phyloP scores from a whole-genome alignment of 2,113 vertebrate species.

The Nothocercus nigrocapillus region DNA sequence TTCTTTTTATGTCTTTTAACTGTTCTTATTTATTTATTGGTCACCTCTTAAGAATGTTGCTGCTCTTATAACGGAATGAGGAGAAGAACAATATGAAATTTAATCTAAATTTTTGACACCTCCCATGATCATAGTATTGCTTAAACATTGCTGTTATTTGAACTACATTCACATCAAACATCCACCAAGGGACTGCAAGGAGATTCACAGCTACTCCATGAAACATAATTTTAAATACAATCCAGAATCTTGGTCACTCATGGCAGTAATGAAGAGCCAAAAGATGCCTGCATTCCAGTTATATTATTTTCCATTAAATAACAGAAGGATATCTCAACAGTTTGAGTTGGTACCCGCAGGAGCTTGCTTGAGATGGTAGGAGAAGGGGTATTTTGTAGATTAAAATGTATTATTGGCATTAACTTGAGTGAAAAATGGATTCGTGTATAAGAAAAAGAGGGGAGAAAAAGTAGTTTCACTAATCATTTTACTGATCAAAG shows the following conservation, averaged over 20 bases:
- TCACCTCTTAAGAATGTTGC: background rate
- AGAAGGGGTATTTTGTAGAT: slow-evolving; percentile 56
- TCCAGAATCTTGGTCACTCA: background rate
- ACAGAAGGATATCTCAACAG: background rate
- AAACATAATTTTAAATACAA: slow-evolving; percentile 18
- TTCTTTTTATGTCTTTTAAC: background rate
- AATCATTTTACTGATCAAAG: slow-evolving; percentile 74
- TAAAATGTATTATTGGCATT: slow-evolving; percentile 65
- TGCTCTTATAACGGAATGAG: background rate
- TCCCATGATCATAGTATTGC: background rate
- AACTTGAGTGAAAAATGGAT: slow-evolving; percentile 66
- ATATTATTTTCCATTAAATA: slow-evolving; percentile 18
- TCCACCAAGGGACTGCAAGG: background rate
- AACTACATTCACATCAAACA: slow-evolving; percentile 10
- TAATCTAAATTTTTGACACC: background rate
- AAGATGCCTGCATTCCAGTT: background rate
- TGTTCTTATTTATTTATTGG: background rate
- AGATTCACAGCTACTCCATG: slow-evolving; percentile 16
- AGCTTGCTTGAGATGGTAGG: background rate
- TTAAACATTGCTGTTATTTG: slow-evolving; percentile 3
- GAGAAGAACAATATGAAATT: background rate
- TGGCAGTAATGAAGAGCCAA: background rate
- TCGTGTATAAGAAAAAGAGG: slow-evolving; percentile 8
- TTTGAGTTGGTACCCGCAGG: slow-evolving; percentile 20
- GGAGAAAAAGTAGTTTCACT: slow-evolving; percentile 22